Base-by-base conservation (phyloP, 2,797 vertebrate genomes). In the Hapalemur alaotrensis region DNA sequence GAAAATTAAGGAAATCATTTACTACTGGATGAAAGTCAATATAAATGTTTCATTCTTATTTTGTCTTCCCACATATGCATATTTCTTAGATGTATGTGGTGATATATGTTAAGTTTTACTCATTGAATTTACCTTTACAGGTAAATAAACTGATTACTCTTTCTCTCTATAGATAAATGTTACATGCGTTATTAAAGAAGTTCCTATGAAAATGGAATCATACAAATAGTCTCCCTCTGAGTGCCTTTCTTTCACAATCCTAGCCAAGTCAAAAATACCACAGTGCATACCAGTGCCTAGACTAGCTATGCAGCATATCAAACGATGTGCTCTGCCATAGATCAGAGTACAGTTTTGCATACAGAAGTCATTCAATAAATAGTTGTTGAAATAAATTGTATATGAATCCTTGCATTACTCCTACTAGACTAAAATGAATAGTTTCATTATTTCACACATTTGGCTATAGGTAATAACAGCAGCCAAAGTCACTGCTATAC, bases 1-100 rank as follows among this genome's bases (percentile, higher is more conserved):
- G 30, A 96, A 91, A 93, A 91, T 61, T 70, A 91, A 70, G 18
- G 50, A 94, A 89, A 84, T 83, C 94, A 72, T 80, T 82, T 95
- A 80, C 65, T 86, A 70, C n/a, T 30, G 67, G n/a, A 57, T 67
- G 5, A 83, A 95, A 95, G 35, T 72, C 61, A 80, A 22, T 54
- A 92, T 67, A 88, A 79, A 69, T 70, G 32, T 70, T 95, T 75
- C 38, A 11, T 92, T 91, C 67, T 95, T 52, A 32, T 89, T 78
- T 83, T 78, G 4, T 86, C 63, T 94, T 90, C 28, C 67, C 23
- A 91, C 38, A 72, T 84, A 63, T 76, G 20, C 10, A 18, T 84
- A 69, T 35, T 70, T 91, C 52, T 82, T 88, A 90, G 18, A 63
- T 75, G 4, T 69, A 25, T 90, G 23, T n/a, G 48, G 63, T 65